Evolutionary conservation across 2,113 vertebrate species (phyloP).

Genomic region (Mungos mungo): DNA sequence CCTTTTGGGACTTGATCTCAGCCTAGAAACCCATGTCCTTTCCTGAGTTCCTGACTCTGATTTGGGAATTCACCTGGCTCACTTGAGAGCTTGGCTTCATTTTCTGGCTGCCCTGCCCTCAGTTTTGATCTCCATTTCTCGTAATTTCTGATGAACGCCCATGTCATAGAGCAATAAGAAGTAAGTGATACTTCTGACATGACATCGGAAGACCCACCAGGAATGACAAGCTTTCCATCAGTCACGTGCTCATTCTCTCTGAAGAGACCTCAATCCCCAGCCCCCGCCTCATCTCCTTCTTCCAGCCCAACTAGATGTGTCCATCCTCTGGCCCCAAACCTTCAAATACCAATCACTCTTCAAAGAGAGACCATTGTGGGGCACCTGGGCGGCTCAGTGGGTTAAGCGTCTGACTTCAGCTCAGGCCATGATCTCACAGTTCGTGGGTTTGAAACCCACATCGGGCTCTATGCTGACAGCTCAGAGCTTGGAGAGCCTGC

Average conservation of each 20-base stretch:
- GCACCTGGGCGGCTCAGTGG: no score
- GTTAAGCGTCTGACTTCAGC: no score
- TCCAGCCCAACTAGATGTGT: not conserved
- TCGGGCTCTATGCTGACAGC: no score
- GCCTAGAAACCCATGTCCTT: not conserved
- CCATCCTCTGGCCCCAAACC: not conserved
- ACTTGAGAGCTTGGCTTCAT: not conserved
- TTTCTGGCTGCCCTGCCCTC: not conserved
- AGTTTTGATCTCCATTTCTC: not conserved
- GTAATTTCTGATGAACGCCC: not conserved
- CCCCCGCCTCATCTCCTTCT: not conserved
- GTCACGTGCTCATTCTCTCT: not conserved
- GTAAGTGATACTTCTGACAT: not conserved
- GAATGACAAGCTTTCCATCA: not conserved
- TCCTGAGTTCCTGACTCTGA: not conserved
- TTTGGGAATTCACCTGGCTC: not conserved
- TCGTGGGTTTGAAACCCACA: no score
- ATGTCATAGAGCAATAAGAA: not conserved
- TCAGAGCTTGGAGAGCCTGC: no score
- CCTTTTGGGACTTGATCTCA: not conserved
- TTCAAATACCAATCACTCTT: not conserved
- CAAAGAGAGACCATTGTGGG: not conserved
- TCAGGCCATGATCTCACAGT: no score
- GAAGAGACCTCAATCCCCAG: not conserved
- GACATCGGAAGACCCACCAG: not conserved